These are phyloP conservation scores for Pangasius sanitwongsei DNA, from an alignment of 2,797 vertebrate species.

Conservation along the genomic window DNA sequence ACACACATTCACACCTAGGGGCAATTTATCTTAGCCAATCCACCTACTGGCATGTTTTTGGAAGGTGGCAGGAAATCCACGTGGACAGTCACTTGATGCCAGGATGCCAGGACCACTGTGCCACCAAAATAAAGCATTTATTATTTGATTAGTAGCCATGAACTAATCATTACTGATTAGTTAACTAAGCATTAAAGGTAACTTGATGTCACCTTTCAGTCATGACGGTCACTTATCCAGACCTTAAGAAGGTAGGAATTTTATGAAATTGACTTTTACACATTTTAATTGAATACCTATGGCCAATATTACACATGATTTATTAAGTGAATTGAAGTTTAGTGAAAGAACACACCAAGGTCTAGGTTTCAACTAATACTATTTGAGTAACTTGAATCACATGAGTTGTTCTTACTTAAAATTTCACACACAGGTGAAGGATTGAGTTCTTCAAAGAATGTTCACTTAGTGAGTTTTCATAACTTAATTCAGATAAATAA, in stretches of 20 bases:
- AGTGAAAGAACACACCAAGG: neutral
- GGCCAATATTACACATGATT: too few relatives aligned
- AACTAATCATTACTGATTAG: neutral
- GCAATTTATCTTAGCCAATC: neutral
- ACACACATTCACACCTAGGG: neutral
- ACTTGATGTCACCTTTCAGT: neutral
- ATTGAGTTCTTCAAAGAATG: neutral
- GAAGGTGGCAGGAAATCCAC: neutral
- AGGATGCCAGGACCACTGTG: neutral
- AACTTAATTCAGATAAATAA: constrained; percentile 6
- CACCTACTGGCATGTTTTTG: neutral
- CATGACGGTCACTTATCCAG: neutral
- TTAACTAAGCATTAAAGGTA: neutral
- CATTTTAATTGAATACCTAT: neutral
- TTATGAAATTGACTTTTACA: neutral
- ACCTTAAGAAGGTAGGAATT: neutral
- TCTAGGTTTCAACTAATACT: neutral
- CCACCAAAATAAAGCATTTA: neutral
- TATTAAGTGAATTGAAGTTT: neutral
- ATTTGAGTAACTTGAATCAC: neutral
- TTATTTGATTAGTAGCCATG: neutral
- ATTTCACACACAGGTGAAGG: neutral
- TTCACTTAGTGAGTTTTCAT: neutral
- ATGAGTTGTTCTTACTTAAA: neutral
- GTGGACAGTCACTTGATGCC: neutral